These are phyloP conservation scores for Hapalemur alaotrensis DNA, from an alignment of 2,797 vertebrate genomes.

Conservation along the genomic window DNA sequence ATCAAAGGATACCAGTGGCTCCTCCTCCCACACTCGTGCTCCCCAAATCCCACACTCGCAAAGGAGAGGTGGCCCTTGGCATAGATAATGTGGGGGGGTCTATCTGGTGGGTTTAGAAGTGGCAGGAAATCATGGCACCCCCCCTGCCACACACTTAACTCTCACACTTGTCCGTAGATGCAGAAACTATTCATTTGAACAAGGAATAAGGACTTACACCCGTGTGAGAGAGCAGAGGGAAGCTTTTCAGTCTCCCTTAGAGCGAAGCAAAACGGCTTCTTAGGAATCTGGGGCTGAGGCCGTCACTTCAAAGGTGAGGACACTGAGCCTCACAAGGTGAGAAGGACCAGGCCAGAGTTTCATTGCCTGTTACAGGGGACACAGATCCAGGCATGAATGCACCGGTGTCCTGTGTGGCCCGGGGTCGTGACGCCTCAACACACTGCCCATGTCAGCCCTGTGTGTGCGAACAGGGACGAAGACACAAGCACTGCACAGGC, in stretches of 20 bases:
- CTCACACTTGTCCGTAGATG: background rate
- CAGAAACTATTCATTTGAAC: background rate
- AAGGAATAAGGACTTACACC: background rate
- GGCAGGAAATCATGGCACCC: background rate
- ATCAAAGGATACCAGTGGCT: background rate
- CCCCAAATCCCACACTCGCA: background rate
- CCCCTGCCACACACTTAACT: background rate
- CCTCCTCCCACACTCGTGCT: background rate
- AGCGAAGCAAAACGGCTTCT: background rate
- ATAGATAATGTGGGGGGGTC: background rate
- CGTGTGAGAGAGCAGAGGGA: background rate
- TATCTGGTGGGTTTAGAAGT: background rate
- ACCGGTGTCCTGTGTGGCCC: background rate
- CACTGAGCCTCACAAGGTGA: background rate
- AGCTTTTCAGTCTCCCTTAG: background rate
- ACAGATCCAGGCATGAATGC: background rate
- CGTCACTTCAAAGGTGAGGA: background rate
- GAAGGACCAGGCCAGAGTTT: background rate
- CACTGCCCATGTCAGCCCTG: rapidly evolving
- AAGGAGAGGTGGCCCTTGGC: no score
- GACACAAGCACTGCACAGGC: no score
- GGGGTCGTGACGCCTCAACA: no score
- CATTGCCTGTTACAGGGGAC: no score
- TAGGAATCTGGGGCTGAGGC: background rate
- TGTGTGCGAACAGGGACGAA: background rate